These are phyloP conservation scores for Drosophila watanabei DNA, from an alignment of 1,140 invertebrate genomes.

Conservation along the genomic window DNA sequence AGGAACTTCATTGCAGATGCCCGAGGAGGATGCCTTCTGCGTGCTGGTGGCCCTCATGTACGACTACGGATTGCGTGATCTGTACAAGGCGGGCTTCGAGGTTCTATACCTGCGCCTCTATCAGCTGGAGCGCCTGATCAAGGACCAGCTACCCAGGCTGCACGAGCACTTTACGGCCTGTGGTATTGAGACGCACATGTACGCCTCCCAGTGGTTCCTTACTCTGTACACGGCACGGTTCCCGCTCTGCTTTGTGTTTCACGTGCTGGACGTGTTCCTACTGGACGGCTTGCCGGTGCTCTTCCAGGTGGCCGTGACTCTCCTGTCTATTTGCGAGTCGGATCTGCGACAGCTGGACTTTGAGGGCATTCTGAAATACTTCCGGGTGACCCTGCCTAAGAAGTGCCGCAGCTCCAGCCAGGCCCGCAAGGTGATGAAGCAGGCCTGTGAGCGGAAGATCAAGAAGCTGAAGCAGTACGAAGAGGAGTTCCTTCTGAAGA, in stretches of 20 bases:
- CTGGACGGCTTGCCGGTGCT: constrained; percentile 97
- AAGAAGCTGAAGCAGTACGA: constrained; percentile 98
- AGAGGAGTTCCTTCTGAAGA: constrained; percentile 94
- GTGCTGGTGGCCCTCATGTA: constrained; percentile 99
- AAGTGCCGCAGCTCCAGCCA: constrained; percentile 96
- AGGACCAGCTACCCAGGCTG: constrained; percentile 96
- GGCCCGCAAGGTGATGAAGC: constrained; percentile 94
- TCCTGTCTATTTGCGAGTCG: constrained; percentile 96
- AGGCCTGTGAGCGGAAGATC: constrained; percentile 96
- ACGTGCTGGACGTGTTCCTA: constrained; percentile 98
- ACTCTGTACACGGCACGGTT: constrained; percentile 99
- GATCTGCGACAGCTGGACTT: constrained; percentile 98
- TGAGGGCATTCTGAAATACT: constrained; percentile 97
- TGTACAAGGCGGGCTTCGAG: constrained; percentile 98
- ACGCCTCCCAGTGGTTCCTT: constrained; percentile 99
- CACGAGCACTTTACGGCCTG: constrained; percentile 96
- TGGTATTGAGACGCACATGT: constrained; percentile 99
- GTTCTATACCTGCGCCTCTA: constrained; percentile 97
- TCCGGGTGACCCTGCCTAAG: constrained; percentile 97
- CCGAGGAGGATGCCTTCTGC: constrained; percentile 99
- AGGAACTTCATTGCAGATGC: constrained; percentile 92
- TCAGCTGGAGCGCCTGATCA: constrained; percentile 95
- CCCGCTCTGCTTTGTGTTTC: constrained; percentile 98
- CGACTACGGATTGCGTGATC: constrained; percentile 96
- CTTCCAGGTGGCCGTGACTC: constrained; percentile 97